phyloP scores from a whole-genome alignment of 2,113 vertebrate species.

The Ophiodon elongatus region DNA sequence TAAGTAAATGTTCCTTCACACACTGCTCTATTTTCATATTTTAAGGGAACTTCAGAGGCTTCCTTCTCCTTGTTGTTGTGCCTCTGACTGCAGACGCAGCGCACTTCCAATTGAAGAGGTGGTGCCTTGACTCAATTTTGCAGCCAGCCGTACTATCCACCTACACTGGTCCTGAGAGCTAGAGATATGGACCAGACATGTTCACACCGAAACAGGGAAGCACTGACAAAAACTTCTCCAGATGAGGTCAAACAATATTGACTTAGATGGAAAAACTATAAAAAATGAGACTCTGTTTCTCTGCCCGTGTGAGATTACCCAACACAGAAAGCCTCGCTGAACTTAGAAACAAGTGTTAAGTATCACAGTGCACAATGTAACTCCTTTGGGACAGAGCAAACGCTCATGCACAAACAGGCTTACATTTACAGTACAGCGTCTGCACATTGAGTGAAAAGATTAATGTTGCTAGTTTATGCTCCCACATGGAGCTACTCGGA shows the following conservation, averaged over 20 bases:
- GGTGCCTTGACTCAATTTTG: slow-evolving; percentile 29
- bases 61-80: slow-evolving; percentile 14
- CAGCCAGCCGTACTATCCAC: slow-evolving; percentile 30
- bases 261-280: slow-evolving; percentile 1
- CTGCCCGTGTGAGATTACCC: slow-evolving; percentile 3
- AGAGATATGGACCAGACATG: slow-evolving; percentile 25
- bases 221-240: not conserved
- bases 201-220: not conserved
- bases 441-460: slow-evolving; percentile 5
- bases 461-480: slow-evolving; percentile 5
- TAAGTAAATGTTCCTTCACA: slow-evolving; percentile 53
- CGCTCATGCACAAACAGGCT: not conserved
- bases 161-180: slow-evolving; percentile 35
- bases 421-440: not conserved
- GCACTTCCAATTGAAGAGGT: slow-evolving; percentile 29
- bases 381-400: not conserved
- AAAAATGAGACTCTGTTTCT: not conserved
- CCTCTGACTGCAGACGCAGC: slow-evolving; percentile 20
- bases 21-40: slow-evolving; percentile 46
- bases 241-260: not conserved
- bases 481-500: not conserved
- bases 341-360: not conserved
- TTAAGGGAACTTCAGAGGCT: slow-evolving; percentile 16
- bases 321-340: slow-evolving; percentile 12
- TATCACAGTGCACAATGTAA: not conserved